A percentile compares a stretch with the other conserved stretches of the same genome.
Conservation (phyloP, 2,797 vertebrate genomes). For the Ceryle rudis region DNA sequence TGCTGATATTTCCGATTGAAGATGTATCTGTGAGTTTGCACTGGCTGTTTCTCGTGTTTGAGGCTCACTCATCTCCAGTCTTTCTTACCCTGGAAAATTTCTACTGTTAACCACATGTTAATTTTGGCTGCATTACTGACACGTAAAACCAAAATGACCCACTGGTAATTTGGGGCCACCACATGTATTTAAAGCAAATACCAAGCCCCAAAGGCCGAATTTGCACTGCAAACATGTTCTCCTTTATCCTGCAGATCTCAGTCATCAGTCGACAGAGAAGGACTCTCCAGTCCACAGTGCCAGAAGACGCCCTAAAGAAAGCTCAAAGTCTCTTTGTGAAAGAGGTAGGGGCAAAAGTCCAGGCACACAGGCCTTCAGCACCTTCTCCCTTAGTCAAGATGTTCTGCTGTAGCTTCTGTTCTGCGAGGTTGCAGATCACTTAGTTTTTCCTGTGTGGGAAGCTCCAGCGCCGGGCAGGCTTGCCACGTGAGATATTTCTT, state of each 20-base stretch:
- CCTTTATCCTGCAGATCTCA: conserved; percentile 81
- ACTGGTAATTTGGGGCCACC: background rate
- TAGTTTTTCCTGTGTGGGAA: background rate
- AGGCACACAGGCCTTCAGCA: rapidly evolving
- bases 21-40: conserved; percentile 91
- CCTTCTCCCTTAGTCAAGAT: background rate
- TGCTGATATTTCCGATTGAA: conserved; percentile 94
- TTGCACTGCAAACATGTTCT: background rate
- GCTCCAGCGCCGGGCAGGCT: rapidly evolving
- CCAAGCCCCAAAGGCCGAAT: background rate
- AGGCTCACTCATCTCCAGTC: background rate
- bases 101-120: background rate
- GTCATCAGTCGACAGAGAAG: conserved; percentile 88
- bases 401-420: background rate
- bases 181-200: background rate
- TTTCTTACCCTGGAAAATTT: background rate
- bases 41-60: background rate
- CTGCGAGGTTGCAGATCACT: background rate
- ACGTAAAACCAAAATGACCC: background rate
- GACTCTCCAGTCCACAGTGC: conserved; percentile 89
- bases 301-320: conserved; percentile 90
- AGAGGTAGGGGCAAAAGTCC: conserved; percentile 83
- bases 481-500: rapidly evolving
- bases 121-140: background rate
- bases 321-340: conserved; percentile 94